Conservation (phyloP, 2,113 vertebrate genomes). For the Gasterosteus aculeatus region DNA sequence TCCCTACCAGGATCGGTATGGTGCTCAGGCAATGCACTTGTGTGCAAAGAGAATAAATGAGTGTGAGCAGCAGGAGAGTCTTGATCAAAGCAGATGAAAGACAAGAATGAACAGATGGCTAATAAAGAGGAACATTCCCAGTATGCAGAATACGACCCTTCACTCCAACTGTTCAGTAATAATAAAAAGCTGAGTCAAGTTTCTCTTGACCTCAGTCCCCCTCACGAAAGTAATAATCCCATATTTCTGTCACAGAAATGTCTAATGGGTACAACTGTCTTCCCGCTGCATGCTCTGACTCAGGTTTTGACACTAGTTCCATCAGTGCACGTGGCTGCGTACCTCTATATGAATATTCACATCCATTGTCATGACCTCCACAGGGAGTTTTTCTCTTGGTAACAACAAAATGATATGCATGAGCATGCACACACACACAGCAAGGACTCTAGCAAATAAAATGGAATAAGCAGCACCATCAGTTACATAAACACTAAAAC, state of each 20-base stretch:
- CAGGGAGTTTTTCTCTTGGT: background rate
- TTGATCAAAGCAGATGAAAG: constrained; percentile 20
- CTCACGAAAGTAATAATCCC: background rate
- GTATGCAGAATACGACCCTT: constrained; percentile 28
- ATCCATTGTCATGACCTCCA: background rate
- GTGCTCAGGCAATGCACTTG: background rate
- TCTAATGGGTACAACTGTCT: background rate
- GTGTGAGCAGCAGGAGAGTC: background rate
- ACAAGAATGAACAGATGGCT: constrained; percentile 38
- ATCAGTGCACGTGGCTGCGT: background rate
- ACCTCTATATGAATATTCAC: constrained; percentile 2
- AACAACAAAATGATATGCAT: constrained; percentile 8
- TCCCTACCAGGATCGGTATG: background rate
- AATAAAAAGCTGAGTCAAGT: background rate
- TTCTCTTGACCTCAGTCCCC: background rate
- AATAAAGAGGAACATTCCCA: constrained; percentile 11
- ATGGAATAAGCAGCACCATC: background rate
- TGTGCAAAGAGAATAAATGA: constrained; percentile 7
- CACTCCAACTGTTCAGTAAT: background rate
- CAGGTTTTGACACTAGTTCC: background rate
- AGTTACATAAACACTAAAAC: background rate
- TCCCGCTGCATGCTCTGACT: background rate
- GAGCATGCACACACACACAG: background rate
- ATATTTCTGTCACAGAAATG: constrained; percentile 6
- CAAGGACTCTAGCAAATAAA: background rate